These are phyloP conservation scores for Leistus spinibarbis DNA, from an alignment of 2,888 invertebrate species.

Conservation along the genomic window DNA sequence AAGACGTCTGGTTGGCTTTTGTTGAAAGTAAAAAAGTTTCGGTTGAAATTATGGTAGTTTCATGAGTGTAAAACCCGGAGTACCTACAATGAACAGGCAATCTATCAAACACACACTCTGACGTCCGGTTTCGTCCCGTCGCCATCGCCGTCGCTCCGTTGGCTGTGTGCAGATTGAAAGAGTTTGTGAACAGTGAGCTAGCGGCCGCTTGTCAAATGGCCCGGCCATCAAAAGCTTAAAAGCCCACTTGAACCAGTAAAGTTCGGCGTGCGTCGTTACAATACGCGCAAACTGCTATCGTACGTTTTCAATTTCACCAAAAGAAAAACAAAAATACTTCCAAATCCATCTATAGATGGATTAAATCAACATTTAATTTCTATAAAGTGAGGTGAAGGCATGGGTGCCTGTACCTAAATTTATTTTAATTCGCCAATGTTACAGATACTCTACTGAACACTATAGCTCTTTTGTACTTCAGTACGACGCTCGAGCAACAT, in stretches of 20 bases:
- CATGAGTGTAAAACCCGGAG: not conserved
- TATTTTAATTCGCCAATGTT: no score
- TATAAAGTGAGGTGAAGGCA: no score
- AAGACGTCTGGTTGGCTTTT: not conserved
- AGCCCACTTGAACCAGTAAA: not conserved
- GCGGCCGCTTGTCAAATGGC: not conserved
- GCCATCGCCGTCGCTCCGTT: no score
- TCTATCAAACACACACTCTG: not conserved
- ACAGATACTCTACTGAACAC: no score
- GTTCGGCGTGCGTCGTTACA: not conserved
- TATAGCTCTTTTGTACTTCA: no score
- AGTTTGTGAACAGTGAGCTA: not conserved
- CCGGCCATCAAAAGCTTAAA: not conserved
- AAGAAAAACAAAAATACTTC: not conserved
- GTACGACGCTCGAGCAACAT: no score
- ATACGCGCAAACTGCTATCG: not conserved
- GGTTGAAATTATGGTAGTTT: not conserved
- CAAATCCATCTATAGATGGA: not conserved
- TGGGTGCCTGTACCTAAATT: no score
- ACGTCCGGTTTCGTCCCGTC: not conserved
- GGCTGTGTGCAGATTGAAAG: not conserved
- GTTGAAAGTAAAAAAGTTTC: not conserved
- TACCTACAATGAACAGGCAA: not conserved
- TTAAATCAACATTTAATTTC: not conserved
- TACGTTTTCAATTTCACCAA: not conserved